A percentile compares a stretch with the other conserved stretches of the same genome.
phyloP scores from a whole-genome alignment of 2,888 invertebrate species.

The Ophraella communa region DNA sequence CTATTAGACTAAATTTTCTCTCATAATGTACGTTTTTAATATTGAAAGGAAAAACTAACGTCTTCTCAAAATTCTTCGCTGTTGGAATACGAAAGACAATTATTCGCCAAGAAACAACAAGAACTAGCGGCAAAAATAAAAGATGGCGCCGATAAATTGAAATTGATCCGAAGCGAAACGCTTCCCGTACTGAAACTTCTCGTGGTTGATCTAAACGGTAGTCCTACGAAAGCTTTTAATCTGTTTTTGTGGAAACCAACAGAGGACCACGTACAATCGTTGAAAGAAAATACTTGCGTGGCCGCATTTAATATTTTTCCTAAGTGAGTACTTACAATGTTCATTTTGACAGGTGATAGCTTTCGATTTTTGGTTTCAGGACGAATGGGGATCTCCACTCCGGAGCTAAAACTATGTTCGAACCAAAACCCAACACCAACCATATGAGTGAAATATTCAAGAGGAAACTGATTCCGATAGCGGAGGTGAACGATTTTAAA shows the following conservation, averaged over 20 bases:
- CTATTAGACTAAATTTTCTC: too few relatives aligned
- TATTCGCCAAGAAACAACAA: slow-evolving; percentile 52
- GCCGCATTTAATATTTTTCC: slow-evolving; percentile 68
- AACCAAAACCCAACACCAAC: slow-evolving; percentile 14
- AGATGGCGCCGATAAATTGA: slow-evolving; percentile 41
- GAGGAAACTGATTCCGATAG: slow-evolving; percentile 56
- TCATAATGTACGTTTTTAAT: too few relatives aligned
- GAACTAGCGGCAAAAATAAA: slow-evolving; percentile 44
- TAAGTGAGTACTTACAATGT: slow-evolving; percentile 47
- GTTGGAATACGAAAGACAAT: slow-evolving; percentile 56
- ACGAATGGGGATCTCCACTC: slow-evolving; percentile 48
- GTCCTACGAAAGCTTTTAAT: slow-evolving; percentile 55
- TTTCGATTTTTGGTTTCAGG: slow-evolving; percentile 35
- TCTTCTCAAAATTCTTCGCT: too few relatives aligned
- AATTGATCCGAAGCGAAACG: slow-evolving; percentile 53
- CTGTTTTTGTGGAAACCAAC: slow-evolving; percentile 76
- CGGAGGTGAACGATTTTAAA: slow-evolving; percentile 55
- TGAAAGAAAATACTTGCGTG: slow-evolving; percentile 69
- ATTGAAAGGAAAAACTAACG: too few relatives aligned
- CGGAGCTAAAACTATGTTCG: slow-evolving; percentile 46
- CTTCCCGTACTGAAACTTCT: slow-evolving; percentile 60
- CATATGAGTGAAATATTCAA: slow-evolving; percentile 40
- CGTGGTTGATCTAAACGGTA: slow-evolving; percentile 56
- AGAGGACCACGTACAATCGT: slow-evolving; percentile 65
- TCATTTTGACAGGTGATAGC: not conserved